Evolutionary conservation across 2,113 vertebrate genomes (phyloP).

Genomic region (Chaenogobius annularis): DNA sequence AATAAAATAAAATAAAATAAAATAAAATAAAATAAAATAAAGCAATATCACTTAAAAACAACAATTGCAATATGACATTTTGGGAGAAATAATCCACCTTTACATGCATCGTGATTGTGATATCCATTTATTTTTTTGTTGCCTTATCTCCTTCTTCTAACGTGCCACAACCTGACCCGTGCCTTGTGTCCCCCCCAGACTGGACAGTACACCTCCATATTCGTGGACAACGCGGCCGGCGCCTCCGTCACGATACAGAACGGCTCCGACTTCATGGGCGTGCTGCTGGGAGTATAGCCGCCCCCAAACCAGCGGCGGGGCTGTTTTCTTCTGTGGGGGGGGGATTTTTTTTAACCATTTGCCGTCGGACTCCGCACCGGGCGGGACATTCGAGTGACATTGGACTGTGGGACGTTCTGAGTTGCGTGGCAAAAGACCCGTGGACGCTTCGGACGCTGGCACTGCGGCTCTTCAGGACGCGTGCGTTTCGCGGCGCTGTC

Average conservation of each 20-base stretch:
- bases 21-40: too few relatives aligned
- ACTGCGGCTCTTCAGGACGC: slow-evolving; percentile 19
- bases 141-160: background rate
- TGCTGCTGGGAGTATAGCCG: slow-evolving; percentile 85
- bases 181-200: slow-evolving; percentile 67
- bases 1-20: too few relatives aligned
- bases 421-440: slow-evolving; percentile 41
- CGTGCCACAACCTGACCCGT: background rate
- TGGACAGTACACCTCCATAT: slow-evolving; percentile 93
- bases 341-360: slow-evolving; percentile 11
- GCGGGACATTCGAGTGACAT: slow-evolving; percentile 32
- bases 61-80: too few relatives aligned
- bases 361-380: slow-evolving; percentile 49
- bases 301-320: background rate
- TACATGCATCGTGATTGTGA: too few relatives aligned
- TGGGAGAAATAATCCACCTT: too few relatives aligned
- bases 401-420: slow-evolving; percentile 39
- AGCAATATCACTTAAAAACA: too few relatives aligned
- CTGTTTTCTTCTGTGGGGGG: background rate
- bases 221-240: slow-evolving; percentile 89
- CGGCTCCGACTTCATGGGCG: slow-evolving; percentile 90
- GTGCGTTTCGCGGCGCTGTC: slow-evolving; percentile 28
- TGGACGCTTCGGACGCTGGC: slow-evolving; percentile 46
- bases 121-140: background rate
- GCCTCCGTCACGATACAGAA: slow-evolving; percentile 86